Evolutionary conservation across 2,113 vertebrate genomes (phyloP), one percentile per base, ranked within the genome.

Genomic region (Chaenocephalus aceratus): DNA sequence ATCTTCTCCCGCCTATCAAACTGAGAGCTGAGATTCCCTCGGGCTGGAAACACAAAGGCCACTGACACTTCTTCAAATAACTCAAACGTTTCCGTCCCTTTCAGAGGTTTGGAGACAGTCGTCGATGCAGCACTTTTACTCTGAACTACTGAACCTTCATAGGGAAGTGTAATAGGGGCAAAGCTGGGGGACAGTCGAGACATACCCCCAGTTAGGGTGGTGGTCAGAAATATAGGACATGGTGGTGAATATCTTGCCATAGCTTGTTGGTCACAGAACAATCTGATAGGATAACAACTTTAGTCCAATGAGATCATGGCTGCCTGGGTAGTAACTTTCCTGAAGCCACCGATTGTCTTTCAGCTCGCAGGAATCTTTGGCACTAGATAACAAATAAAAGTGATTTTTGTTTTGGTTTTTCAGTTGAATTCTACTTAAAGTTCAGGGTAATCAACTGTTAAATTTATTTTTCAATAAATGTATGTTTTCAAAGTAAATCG

Each of bases 11-110:
- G 49, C 44, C 59, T 60, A 61, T 77, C 72, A 51, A 41, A 68
- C 80, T 72, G 67, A 41, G 10, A 58, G 54, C 78, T 79, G 72
- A 49, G 72, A 68, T 77, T 54, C 60, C 61, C 84, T 79, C 6
- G 51, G 71, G 79, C 57, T 67, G 44, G 41, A 75, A 58, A 70
- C 66, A 78, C 58, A 81, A 58, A 62, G 16, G 1, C 46, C 58
- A 10, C 46, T 16, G 2, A 57, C 58, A 72, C 44, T 53, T 53
- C 66, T 78, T 52, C 3, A 56, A 71, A 66, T 58, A 67, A 65
- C 30, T 18, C 60, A 51, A 12, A 44, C 36, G 30, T 21, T 53
- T 53, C 49, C n/a, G 30, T 67, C 18, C 49, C 21, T 13, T 9
- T 15, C 10, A n/a, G 10, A 53, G 30, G 62, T 49, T 65, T 18